Evolutionary conservation across 1,140 invertebrate species (phyloP), one percentile per base, ranked within the genome.

Genomic region (Agrypnia vestita): DNA sequence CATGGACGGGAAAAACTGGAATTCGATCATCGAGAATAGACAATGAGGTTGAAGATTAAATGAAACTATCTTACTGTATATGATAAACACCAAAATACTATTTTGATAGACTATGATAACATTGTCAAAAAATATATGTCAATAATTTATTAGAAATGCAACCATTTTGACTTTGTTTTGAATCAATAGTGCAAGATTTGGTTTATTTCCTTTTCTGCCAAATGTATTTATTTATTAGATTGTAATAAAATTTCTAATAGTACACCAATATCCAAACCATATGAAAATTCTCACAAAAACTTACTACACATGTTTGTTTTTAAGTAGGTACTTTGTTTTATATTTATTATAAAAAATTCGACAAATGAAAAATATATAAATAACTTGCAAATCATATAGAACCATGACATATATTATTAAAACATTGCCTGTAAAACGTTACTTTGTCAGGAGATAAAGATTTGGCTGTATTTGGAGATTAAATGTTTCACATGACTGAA

Each of bases 1-100:
- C 96, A 9, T 98, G 96, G 96, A 97, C 96, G 64, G 96, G 96
- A 79, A 97, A 96, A 85, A 95, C 95, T 59, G 96, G 96, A 84
- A 96, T 97, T 84, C 92, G 93, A 84, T 96, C 95, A 86, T 96
- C 95, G 85, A 91, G 94, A 84, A 94, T 96, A 82, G 95, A 96
- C 89, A 95, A 96, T 85, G 95, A 96, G 83, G 91, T 94, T 83
- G 92, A 92, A 86, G 92, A 93, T 87, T 92, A 91, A 88, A 84
- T 77, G 43, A 56, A 51, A 71, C 44, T 67, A 51, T 71, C 51
- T 10, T 49, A 51, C 67, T 71, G 44, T 51, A 51, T 71, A 49
- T 25, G 21, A 46, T 69, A n/a, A 15, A 35, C 71, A 74, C 71
- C 71, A 74, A 74, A 74, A 53, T 74, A 25, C 69, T 59, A 47